Evolutionary conservation across 2,888 invertebrate genomes (phyloP).

Genomic region (Lasioglossum oenotherae): DNA sequence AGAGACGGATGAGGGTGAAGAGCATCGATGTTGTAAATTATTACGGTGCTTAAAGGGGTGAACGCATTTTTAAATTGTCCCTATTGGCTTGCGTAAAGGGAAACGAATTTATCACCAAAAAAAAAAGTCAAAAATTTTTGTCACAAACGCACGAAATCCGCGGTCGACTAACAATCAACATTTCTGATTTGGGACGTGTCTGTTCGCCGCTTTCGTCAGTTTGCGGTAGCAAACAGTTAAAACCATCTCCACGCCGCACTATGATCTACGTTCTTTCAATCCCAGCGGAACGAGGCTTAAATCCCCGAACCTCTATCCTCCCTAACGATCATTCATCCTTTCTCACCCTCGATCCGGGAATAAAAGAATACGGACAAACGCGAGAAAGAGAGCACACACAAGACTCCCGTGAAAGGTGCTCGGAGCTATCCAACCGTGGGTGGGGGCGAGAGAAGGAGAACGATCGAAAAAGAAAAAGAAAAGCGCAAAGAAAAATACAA

Average conservation of each 20-base stretch:
- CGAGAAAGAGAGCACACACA: conserved; percentile 32
- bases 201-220: neutral
- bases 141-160: no score
- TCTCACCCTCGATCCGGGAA: conserved; percentile 61
- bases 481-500: neutral
- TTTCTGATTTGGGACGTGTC: neutral
- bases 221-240: conserved; percentile 22
- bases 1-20: no score
- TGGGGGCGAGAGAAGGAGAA: neutral
- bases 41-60: no score
- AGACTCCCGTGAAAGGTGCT: neutral
- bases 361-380: conserved; percentile 50
- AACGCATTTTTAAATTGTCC: no score
- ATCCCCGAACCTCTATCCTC: conserved; percentile 40
- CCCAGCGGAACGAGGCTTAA: conserved; percentile 46
- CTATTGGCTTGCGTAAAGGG: no score
- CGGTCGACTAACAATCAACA: neutral
- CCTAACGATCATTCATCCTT: conserved; percentile 67
- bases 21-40: no score
- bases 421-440: neutral
- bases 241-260: neutral
- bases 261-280: conserved; percentile 52
- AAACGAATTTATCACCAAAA: no score
- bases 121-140: no score
- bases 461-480: neutral